These are phyloP conservation scores for Gephyroberyx darwinii DNA, from an alignment of 2,797 vertebrate species.

Conservation along the genomic window DNA sequence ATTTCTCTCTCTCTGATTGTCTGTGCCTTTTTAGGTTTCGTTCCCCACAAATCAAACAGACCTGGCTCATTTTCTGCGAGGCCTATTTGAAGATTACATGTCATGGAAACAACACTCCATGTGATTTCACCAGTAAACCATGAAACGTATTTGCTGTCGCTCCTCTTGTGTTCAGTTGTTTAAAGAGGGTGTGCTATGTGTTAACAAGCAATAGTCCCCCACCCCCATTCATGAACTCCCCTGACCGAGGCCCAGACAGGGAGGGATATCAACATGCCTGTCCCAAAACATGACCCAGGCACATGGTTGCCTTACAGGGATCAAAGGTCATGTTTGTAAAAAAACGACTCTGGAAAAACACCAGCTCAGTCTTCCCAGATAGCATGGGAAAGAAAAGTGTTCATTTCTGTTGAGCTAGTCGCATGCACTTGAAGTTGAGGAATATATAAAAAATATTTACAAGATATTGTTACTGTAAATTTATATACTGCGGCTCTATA, in stretches of 20 bases:
- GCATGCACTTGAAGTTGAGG: conserved; percentile 66
- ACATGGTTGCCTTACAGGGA: conserved; percentile 77
- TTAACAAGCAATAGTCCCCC: conserved; percentile 49
- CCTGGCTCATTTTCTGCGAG: background rate
- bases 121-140: conserved; percentile 36
- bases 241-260: conserved; percentile 60
- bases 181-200: conserved; percentile 43
- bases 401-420: conserved; percentile 21
- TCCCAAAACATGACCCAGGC: conserved; percentile 77
- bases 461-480: background rate
- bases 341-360: conserved; percentile 68
- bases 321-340: conserved; percentile 75
- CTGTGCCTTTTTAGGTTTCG: background rate
- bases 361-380: conserved; percentile 27
- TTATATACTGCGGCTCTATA: background rate
- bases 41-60: background rate
- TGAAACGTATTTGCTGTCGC: conserved; percentile 39
- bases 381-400: conserved; percentile 17
- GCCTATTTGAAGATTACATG: conserved; percentile 38
- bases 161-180: conserved; percentile 20
- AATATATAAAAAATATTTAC: background rate
- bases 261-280: conserved; percentile 67
- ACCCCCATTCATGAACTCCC: conserved; percentile 58
- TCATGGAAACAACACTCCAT: conserved; percentile 40
- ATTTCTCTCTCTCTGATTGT: background rate